These are phyloP conservation scores for Suricata suricatta DNA, from an alignment of 2,113 vertebrate species.

Conservation along the genomic window DNA sequence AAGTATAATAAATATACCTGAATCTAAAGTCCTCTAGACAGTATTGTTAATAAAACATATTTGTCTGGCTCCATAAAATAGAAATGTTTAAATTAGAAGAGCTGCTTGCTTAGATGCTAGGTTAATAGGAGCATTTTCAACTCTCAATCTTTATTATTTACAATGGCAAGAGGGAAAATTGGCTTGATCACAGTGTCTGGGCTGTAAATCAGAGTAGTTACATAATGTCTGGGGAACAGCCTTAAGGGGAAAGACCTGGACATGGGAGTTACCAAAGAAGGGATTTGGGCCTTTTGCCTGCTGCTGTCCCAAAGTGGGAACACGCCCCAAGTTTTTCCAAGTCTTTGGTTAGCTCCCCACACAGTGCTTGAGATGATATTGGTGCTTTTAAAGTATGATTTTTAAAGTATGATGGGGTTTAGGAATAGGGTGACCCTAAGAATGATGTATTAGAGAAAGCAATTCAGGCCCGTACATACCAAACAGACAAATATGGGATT, in stretches of 20 bases:
- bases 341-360: background rate
- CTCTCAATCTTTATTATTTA: slow-evolving; percentile 58
- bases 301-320: rapidly evolving
- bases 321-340: background rate
- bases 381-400: background rate
- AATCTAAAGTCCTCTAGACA: slow-evolving; percentile 53
- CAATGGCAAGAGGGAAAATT: slow-evolving; percentile 38
- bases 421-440: background rate
- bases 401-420: background rate
- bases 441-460: background rate
- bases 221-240: background rate
- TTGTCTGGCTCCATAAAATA: slow-evolving; percentile 53
- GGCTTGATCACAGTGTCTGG: background rate
- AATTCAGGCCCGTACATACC: background rate
- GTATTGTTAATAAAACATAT: slow-evolving; percentile 62
- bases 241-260: background rate
- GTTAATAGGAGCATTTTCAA: slow-evolving; percentile 57
- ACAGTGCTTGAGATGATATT: background rate
- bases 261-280: background rate
- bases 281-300: background rate
- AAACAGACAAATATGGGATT: background rate
- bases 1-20: slow-evolving; percentile 55
- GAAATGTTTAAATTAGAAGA: slow-evolving; percentile 61
- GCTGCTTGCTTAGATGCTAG: slow-evolving; percentile 30
- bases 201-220: background rate